Percentiles rank a stretch among this genome's conserved stretches.
Conservation (phyloP, 2,888 invertebrate genomes). For the Leptinotarsa juncta region DNA sequence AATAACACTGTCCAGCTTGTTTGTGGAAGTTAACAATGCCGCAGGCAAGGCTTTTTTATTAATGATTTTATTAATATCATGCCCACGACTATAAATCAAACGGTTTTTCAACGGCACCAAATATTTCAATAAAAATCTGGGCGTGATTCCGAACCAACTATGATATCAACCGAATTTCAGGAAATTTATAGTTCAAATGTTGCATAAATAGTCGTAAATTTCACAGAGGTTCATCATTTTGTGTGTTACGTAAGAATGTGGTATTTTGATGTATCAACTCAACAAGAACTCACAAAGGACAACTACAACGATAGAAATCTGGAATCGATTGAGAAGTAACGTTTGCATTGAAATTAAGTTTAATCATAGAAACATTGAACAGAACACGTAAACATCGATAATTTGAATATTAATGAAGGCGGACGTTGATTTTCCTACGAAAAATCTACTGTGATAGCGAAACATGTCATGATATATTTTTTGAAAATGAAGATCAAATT, state of each 20-base stretch:
- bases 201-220: not conserved
- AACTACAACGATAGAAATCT: not conserved
- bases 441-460: too few relatives aligned
- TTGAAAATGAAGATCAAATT: too few relatives aligned
- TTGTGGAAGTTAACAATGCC: slow-evolving; percentile 22
- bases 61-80: slow-evolving; percentile 21
- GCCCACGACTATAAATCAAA: slow-evolving; percentile 8
- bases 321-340: not conserved
- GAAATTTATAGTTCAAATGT: not conserved
- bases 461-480: too few relatives aligned
- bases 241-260: not conserved
- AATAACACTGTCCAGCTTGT: slow-evolving; percentile 6
- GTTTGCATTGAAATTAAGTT: not conserved
- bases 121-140: not conserved
- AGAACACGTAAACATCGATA: not conserved
- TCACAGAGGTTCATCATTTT: not conserved
- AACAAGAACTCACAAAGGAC: not conserved
- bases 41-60: slow-evolving; percentile 18
- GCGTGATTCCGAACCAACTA: not conserved
- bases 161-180: not conserved
- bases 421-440: not conserved
- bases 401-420: not conserved
- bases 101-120: not conserved
- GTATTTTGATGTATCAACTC: not conserved
- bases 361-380: not conserved